Evolutionary conservation across 2,888 invertebrate species (phyloP).

Genomic region (Euplexia lucipara): DNA sequence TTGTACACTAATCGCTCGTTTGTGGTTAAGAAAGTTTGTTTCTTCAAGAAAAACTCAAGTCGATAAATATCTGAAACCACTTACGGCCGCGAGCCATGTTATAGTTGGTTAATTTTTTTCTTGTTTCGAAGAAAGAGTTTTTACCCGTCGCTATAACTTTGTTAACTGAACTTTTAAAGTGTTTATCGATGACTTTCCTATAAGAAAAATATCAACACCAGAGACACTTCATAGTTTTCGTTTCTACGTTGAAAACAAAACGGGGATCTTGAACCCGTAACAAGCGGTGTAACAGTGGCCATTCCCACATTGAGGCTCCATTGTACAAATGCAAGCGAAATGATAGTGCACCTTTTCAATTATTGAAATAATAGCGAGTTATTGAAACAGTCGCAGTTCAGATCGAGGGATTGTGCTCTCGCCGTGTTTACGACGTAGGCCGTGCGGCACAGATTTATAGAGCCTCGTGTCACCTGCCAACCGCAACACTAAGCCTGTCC

Average conservation of each 20-base stretch:
- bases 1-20: constrained; percentile 68
- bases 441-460: constrained; percentile 83
- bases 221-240: neutral
- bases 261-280: constrained; percentile 27
- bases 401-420: constrained; percentile 79
- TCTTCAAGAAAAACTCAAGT: constrained; percentile 55
- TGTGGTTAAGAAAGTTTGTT: constrained; percentile 64
- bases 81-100: constrained; percentile 37
- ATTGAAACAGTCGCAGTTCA: constrained; percentile 78
- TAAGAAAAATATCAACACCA: neutral
- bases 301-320: constrained; percentile 57
- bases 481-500: constrained; percentile 81
- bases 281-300: constrained; percentile 35
- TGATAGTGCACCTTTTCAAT: constrained; percentile 66
- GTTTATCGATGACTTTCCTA: constrained; percentile 15
- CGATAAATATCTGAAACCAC: constrained; percentile 56
- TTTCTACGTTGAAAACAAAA: constrained; percentile 12
- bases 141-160: constrained; percentile 11
- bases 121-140: constrained; percentile 18
- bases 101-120: constrained; percentile 34
- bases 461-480: constrained; percentile 85
- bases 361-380: constrained; percentile 77
- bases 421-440: constrained; percentile 79
- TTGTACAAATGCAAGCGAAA: constrained; percentile 56
- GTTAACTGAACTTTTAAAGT: constrained; percentile 16